Evolutionary conservation across 23 tunicate species (phyloP).

Genomic region (Trididemnum clinides): DNA sequence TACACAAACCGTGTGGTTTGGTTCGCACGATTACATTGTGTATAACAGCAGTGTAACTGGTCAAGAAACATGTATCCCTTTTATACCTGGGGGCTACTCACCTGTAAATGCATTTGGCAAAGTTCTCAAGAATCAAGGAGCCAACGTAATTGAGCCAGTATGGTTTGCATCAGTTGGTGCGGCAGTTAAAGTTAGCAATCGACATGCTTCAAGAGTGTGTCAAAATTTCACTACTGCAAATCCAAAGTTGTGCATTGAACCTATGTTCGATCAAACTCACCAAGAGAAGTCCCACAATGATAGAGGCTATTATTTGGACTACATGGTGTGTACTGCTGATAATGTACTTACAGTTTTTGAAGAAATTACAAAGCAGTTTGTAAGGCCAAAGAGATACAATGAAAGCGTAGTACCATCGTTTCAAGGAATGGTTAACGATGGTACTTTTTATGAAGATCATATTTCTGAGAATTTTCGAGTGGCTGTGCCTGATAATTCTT

Average conservation of each 20-base stretch:
- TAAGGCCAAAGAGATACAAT: conserved; percentile 5
- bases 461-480: not conserved
- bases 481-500: not conserved
- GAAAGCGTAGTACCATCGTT: not conserved
- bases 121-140: conserved; percentile 38
- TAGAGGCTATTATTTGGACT: conserved; percentile 33
- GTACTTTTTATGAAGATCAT: conserved; percentile 40
- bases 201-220: conserved; percentile 33
- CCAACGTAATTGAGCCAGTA: conserved; percentile 57
- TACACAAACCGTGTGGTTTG: conserved; percentile 24
- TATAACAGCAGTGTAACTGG: not conserved
- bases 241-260: conserved; percentile 44
- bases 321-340: conserved; percentile 43
- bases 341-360: conserved; percentile 7
- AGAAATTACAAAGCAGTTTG: conserved; percentile 7
- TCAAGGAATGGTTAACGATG: conserved; percentile 30
- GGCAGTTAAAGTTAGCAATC: conserved; percentile 41
- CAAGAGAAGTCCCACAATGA: conserved; percentile 20
- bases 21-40: conserved; percentile 34
- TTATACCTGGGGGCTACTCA: conserved; percentile 48
- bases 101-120: not conserved
- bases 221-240: not conserved
- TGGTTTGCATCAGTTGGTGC: conserved; percentile 62
- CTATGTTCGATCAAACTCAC: conserved; percentile 21
- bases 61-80: not conserved